phyloP scores from a whole-genome alignment of 2,888 invertebrate genomes.

The Aquatica leii region DNA sequence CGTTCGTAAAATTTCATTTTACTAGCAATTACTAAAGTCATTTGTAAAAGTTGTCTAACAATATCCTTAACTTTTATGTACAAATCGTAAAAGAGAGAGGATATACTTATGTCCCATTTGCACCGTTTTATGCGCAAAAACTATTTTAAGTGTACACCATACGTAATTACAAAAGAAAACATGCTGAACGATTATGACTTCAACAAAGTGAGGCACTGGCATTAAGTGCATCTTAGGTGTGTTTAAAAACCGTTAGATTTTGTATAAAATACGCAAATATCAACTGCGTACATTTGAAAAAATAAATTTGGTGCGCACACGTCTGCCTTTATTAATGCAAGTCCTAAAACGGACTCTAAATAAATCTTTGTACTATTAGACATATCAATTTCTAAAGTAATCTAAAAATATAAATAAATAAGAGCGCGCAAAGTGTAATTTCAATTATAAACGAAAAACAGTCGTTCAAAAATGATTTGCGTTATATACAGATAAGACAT shows the following conservation, averaged over 20 bases:
- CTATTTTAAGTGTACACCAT: no score
- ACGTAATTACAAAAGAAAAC: no score
- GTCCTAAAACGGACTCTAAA: neutral
- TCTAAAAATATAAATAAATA: neutral
- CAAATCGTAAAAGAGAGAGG: neutral
- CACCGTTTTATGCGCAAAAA: no score
- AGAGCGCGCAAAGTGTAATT: neutral
- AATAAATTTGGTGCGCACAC: no score
- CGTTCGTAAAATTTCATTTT: conserved; percentile 8
- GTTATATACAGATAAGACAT: no score
- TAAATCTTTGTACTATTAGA: conserved; percentile 1
- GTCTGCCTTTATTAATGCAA: neutral
- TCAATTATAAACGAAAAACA: neutral
- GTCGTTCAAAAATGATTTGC: no score
- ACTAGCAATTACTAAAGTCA: conserved; percentile 4
- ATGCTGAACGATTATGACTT: no score
- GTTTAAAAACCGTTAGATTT: no score
- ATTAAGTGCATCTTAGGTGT: no score
- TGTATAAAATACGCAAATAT: no score
- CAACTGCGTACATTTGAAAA: no score
- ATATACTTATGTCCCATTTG: neutral
- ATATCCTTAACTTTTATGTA: conserved; percentile 9
- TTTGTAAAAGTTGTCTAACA: conserved; percentile 2
- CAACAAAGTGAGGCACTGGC: no score
- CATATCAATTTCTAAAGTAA: neutral